Percentiles rank a stretch among this genome's conserved stretches.
Evolutionary conservation across 2,888 invertebrate species (phyloP).

Genomic region (Deroplatys truncata): DNA sequence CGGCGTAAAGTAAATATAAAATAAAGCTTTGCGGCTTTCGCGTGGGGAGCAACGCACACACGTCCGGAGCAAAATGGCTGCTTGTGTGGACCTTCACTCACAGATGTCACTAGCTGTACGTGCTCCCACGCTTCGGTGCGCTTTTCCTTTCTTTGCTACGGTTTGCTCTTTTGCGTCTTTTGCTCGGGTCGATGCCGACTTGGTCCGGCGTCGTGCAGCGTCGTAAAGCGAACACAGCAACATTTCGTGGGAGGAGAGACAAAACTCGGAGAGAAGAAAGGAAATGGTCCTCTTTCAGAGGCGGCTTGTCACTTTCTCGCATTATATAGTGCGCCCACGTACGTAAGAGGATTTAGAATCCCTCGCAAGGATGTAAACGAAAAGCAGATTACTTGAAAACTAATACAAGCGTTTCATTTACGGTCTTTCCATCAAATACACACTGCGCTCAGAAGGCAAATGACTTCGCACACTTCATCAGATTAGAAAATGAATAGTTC

Average conservation of each 20-base stretch:
- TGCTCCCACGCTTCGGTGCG: slow-evolving; percentile 5
- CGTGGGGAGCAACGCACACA: not conserved
- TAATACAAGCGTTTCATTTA: too few species aligned
- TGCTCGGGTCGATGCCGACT: slow-evolving; percentile 12
- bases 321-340: too few species aligned
- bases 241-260: not conserved
- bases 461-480: too few species aligned
- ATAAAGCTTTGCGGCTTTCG: not conserved
- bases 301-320: not conserved
- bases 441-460: too few species aligned
- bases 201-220: not conserved
- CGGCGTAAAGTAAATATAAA: not conserved
- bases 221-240: slow-evolving; percentile 11
- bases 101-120: slow-evolving; percentile 12
- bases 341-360: too few species aligned
- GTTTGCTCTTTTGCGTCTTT: not conserved
- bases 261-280: not conserved
- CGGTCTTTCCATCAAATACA: too few species aligned
- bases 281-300: not conserved
- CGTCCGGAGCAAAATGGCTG: not conserved
- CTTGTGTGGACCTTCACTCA: slow-evolving; percentile 1
- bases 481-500: too few species aligned
- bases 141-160: not conserved
- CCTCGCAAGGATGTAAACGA: too few species aligned
- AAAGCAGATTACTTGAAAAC: too few species aligned